Percentiles rank a stretch among this genome's conserved stretches.
phyloP scores from a whole-genome alignment of 2,888 invertebrate genomes.

The Tetragonula carbonaria region DNA sequence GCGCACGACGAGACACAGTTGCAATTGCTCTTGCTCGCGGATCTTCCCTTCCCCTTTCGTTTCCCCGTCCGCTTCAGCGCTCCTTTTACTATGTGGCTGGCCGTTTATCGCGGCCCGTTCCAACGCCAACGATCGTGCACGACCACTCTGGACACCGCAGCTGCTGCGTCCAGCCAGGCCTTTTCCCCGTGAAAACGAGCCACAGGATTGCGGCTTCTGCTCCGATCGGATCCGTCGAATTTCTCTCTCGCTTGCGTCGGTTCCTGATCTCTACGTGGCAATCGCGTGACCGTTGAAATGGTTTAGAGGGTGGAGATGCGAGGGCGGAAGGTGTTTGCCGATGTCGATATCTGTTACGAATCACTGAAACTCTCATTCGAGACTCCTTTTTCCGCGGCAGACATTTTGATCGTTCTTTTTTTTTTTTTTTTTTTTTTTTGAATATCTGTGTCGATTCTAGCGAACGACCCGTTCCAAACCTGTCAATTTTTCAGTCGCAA shows the following conservation, averaged over 20 bases:
- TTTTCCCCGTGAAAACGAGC: conserved; percentile 44
- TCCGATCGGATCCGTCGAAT: neutral
- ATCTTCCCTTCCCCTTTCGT: conserved; percentile 62
- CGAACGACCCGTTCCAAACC: neutral
- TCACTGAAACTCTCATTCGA: too few species aligned
- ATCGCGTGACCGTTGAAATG: neutral
- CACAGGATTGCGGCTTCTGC: conserved; percentile 14
- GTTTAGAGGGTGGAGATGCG: too few species aligned
- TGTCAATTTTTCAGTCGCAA: neutral
- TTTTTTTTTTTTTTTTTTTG: neutral
- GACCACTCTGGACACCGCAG: conserved; percentile 48
- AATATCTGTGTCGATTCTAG: neutral
- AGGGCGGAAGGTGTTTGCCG: too few species aligned
- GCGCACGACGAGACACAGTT: conserved; percentile 70
- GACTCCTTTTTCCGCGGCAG: too few species aligned
- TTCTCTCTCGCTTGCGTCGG: neutral
- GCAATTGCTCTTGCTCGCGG: conserved; percentile 75
- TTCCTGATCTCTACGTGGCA: neutral
- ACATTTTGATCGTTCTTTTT: neutral
- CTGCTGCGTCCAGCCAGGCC: conserved; percentile 48
- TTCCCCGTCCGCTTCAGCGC: neutral
- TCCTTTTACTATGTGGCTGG: conserved; percentile 20
- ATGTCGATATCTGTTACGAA: too few species aligned
- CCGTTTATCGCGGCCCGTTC: conserved; percentile 38
- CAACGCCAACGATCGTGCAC: conserved; percentile 47